A percentile compares a stretch with the other conserved stretches of the same genome.
Conservation (phyloP, 2,113 vertebrate genomes). For the Dipodomys spectabilis region DNA sequence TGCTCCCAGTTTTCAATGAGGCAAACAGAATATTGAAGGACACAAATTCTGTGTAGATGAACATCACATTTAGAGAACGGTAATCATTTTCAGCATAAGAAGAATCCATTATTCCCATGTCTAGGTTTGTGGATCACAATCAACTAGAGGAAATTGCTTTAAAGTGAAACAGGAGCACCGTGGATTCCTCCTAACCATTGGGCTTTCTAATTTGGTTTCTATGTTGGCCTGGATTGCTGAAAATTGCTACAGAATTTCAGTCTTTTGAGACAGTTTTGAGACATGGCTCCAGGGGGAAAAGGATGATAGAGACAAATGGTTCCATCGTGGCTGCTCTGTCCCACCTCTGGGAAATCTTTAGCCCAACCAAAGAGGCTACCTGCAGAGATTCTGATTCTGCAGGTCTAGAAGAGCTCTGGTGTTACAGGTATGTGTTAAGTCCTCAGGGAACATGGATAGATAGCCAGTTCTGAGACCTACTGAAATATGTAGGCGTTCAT, state of each 20-base stretch:
- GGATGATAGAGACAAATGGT: background rate
- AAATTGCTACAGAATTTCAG: background rate
- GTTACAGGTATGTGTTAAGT: background rate
- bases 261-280: background rate
- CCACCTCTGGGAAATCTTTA: background rate
- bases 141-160: slow-evolving; percentile 5
- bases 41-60: background rate
- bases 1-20: background rate
- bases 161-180: background rate
- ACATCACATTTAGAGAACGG: background rate
- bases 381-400: background rate
- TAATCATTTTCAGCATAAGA: background rate
- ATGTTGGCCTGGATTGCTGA: background rate
- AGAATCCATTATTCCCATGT: background rate
- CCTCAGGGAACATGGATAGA: background rate
- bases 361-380: background rate
- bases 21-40: background rate
- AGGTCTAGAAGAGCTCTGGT: background rate
- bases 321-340: background rate
- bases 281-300: background rate
- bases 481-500: background rate
- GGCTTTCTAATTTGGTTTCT: background rate
- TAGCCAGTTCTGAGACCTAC: background rate
- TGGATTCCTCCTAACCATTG: background rate
- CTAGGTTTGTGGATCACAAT: background rate